These are phyloP conservation scores for Paratrypauchen microcephalus DNA, from an alignment of 2,797 vertebrate species.

Conservation along the genomic window DNA sequence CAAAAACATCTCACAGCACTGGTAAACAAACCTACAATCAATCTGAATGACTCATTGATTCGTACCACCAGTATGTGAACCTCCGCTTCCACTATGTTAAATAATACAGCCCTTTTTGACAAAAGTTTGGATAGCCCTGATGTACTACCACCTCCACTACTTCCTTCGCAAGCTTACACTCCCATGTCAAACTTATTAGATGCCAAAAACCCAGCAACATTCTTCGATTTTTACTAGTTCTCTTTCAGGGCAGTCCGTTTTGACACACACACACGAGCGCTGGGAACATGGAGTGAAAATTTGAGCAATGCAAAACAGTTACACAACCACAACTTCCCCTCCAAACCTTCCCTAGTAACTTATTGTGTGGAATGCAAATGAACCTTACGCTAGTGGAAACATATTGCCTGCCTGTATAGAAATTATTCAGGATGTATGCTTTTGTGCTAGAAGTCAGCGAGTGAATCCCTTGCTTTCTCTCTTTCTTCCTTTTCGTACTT, in stretches of 20 bases:
- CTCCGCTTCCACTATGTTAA: too few species aligned
- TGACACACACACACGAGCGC: neutral
- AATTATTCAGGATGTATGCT: constrained; percentile 22
- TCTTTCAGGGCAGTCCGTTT: neutral
- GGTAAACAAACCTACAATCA: too few species aligned
- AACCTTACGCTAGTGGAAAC: constrained; percentile 55
- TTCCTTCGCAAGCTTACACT: neutral
- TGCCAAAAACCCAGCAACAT: neutral
- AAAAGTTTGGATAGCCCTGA: too few species aligned
- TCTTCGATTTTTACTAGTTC: neutral
- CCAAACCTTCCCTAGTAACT: constrained; percentile 46
- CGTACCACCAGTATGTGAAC: too few species aligned
- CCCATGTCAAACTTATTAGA: neutral
- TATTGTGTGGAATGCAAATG: constrained; percentile 59
- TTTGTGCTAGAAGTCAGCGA: constrained; percentile 3
- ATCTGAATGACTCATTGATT: too few species aligned
- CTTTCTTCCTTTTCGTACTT: constrained; percentile 16
- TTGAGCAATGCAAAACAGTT: constrained; percentile 1
- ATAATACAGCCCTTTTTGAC: too few species aligned
- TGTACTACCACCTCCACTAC: neutral
- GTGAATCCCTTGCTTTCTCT: neutral
- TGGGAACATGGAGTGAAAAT: neutral
- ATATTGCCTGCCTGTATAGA: constrained; percentile 51
- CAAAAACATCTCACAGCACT: too few species aligned
- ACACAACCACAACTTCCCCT: constrained; percentile 14